Base-by-base conservation (phyloP, 2,113 vertebrate species). In the Nothocercus julius region DNA sequence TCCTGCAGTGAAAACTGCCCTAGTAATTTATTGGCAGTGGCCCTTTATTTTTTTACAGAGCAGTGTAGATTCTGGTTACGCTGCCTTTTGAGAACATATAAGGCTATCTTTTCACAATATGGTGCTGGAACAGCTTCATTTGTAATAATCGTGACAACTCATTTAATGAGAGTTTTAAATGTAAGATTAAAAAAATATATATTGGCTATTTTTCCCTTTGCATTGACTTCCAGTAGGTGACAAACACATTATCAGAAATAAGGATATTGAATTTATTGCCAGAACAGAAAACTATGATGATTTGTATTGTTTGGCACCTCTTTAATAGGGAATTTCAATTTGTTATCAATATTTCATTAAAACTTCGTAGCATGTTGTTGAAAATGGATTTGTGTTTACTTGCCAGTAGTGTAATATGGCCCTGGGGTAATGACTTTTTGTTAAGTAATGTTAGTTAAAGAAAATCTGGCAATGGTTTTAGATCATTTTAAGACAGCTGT, bases 391-490 rank as follows among this genome's bases (percentile, higher is more conserved):
- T 95, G 77, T 97, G 82, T 97, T 97, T 98, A 96, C 92, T 96
- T 94, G 76, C 84, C 78, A 97, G 94, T 95, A 95, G 87, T 97
- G 86, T 96, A 97, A 97, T 97, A 97, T 95, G 96, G 88, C 97
- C 96, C 94, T 59, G 90, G 97, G 96, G 96, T 97, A 97, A 97
- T 96, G 93, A 96, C 93, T 97, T 96, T 96, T 91, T 96, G 85
- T 97, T 97, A 96, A 98, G 91, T 97, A 97, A 97, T 98, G 96
- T 97, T 98, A 97, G 97, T 98, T 98, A 97, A 98, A 97, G 95
- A 97, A 95, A 97, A 96, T 97, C 97, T 98, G 97, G 97, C 95
- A 97, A 95, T 97, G 97, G 95, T 97, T 98, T 97, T 96, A 97
- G 96, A 97, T 98, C 95, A 98, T 98, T 98, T 98, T 97, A 97